phyloP scores from a whole-genome alignment of 2,888 invertebrate genomes.

The Amblyjoppa fuscipennis region DNA sequence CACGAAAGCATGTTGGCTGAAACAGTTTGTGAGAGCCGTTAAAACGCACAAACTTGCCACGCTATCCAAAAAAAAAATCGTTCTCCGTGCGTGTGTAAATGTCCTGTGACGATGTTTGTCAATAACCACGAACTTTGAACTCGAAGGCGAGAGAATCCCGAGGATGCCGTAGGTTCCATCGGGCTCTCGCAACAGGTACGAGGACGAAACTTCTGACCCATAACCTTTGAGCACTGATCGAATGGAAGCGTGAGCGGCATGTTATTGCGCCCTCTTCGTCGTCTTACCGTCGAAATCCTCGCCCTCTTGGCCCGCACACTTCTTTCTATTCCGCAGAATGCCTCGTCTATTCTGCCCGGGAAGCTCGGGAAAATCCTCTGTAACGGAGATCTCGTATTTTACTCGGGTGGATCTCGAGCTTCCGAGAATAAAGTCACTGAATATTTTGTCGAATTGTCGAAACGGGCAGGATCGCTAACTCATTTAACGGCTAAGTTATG shows the following conservation, averaged over 20 bases:
- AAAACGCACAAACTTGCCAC: too few relatives aligned
- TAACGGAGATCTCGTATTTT: background rate
- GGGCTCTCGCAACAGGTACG: constrained; percentile 63
- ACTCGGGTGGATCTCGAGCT: background rate
- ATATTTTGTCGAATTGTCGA: background rate
- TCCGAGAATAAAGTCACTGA: constrained; percentile 11
- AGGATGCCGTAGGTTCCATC: constrained; percentile 27
- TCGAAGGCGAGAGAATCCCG: constrained; percentile 10
- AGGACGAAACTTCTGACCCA: constrained; percentile 43
- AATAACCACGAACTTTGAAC: constrained; percentile 36
- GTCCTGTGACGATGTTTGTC: background rate
- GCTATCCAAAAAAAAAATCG: too few relatives aligned
- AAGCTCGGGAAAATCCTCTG: background rate
- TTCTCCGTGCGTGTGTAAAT: too few relatives aligned
- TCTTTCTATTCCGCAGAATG: constrained; percentile 15
- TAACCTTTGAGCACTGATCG: constrained; percentile 28
- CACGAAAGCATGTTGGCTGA: too few relatives aligned
- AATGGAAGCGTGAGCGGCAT: constrained; percentile 19
- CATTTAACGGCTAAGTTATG: constrained; percentile 2
- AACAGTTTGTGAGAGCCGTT: too few relatives aligned
- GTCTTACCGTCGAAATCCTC: background rate
- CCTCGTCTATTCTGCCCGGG: background rate
- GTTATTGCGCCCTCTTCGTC: constrained; percentile 16
- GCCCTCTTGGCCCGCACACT: background rate
- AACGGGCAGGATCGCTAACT: background rate